phyloP scores from a whole-genome alignment of 1,140 invertebrate genomes.

The Megathymus violae region DNA sequence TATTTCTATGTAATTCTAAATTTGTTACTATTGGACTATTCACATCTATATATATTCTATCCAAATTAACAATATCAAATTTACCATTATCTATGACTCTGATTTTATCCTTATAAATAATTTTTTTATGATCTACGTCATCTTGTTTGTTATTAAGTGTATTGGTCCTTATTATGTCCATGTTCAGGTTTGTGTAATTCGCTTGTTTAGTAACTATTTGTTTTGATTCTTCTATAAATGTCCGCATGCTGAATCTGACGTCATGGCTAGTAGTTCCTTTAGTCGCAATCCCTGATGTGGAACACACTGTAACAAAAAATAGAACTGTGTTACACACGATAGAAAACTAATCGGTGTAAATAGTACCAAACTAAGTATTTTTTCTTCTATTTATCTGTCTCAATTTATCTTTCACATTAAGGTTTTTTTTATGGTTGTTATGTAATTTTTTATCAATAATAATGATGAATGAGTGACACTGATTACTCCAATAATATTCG shows the following conservation, averaged over 20 bases:
- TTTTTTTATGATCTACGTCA: slow-evolving; percentile 30
- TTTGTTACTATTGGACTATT: slow-evolving; percentile 48
- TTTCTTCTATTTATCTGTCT: too few relatives aligned
- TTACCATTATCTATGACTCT: slow-evolving; percentile 25
- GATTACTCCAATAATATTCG: too few relatives aligned
- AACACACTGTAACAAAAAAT: slow-evolving; percentile 63
- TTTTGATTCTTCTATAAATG: slow-evolving; percentile 29
- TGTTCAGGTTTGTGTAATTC: slow-evolving; percentile 40
- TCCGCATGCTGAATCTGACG: slow-evolving; percentile 33
- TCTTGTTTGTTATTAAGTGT: slow-evolving; percentile 32
- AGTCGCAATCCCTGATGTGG: slow-evolving; percentile 43
- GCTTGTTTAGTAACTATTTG: slow-evolving; percentile 34
- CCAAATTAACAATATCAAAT: slow-evolving; percentile 37
- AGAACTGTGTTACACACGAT: neutral
- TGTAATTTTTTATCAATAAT: too few relatives aligned
- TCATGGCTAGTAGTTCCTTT: slow-evolving; percentile 56
- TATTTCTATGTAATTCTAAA: slow-evolving; percentile 49
- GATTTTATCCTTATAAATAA: slow-evolving; percentile 31
- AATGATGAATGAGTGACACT: too few relatives aligned
- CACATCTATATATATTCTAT: slow-evolving; percentile 51
- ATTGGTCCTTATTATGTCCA: slow-evolving; percentile 50
- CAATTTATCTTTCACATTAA: too few relatives aligned
- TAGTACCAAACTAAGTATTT: too few relatives aligned
- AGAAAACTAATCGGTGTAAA: too few relatives aligned
- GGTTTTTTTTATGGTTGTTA: too few relatives aligned